phyloP scores from a whole-genome alignment of 2,797 vertebrate species.

The Brachyalestes nurse region DNA sequence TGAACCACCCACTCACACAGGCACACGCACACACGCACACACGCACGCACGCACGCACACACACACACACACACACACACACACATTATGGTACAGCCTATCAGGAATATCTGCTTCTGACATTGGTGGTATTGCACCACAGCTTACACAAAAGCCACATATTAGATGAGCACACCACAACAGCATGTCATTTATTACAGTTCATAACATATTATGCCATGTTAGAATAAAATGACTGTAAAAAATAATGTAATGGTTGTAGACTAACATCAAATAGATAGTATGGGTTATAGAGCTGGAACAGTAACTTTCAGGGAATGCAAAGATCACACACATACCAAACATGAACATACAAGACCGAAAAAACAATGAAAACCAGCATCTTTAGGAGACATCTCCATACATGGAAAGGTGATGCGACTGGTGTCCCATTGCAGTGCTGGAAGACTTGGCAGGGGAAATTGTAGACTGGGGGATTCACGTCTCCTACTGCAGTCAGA shows the following conservation, averaged over 20 bases:
- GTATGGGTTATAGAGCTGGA: background rate
- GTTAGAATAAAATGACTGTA: background rate
- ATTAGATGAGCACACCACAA: background rate
- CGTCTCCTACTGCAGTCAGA: background rate
- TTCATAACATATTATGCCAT: background rate
- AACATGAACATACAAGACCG: background rate
- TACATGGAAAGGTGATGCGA: background rate
- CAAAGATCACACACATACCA: background rate
- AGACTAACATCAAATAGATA: too few relatives aligned
- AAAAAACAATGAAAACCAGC: too few relatives aligned
- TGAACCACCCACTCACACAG: slow-evolving; percentile 17
- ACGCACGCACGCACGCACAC: background rate
- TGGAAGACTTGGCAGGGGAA: background rate
- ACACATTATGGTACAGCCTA: background rate
- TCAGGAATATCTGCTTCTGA: slow-evolving; percentile 2
- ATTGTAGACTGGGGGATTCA: too few relatives aligned
- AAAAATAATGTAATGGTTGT: too few relatives aligned
- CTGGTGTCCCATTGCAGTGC: background rate
- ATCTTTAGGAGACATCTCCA: background rate
- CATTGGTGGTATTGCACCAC: background rate
- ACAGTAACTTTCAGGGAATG: background rate
- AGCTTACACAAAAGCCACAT: background rate
- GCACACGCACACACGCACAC: background rate
- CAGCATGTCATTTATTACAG: too few relatives aligned
- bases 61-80: background rate